Evolutionary conservation across 2,113 vertebrate genomes (phyloP), one percentile per base, ranked within the genome.

Genomic region (Hippocampus zosterae): DNA sequence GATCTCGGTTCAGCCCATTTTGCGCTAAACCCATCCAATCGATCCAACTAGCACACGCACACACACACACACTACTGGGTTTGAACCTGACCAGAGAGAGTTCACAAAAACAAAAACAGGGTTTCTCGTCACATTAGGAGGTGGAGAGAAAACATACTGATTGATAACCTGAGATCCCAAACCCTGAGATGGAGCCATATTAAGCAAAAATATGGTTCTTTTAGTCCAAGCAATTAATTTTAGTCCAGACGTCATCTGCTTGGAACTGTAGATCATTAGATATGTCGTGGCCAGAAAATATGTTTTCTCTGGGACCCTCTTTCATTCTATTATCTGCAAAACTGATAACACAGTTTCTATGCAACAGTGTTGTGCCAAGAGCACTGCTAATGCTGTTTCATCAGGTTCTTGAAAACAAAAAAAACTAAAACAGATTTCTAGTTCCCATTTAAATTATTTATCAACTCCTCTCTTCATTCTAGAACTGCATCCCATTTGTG

Each of bases 341-440:
- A 40, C 40, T 10, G 40, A 41, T 25, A 64, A 44, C 18, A 13
- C 37, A 41, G 61, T 63, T 21, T 46, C 44, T 13, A 37, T n/a
- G 73, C 65, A 69, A 84, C 52, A 69, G 65, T 65, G 70, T 82
- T 81, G 81, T 84, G 77, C 87, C 77, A 85, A 65, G 68, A 74
- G 25, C 59, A 69, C 67, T 63, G 70, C 29, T 78, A 57, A 79
- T 69, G 23, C 12, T 6, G 23, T 57, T 27, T 57, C 15, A 57
- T 57, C 55, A n/a, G n/a, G 11, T 57, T 27, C 29, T 52, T 27
- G 46, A 12, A 44, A 41, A 41, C 41, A 37, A 40, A n/a, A 21
- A 37, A 40, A n/a, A 21, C 3, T 25, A 74, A 65, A 19, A 18
- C 18, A 25, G 21, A 40, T 29, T 56, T 72, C 19, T 42, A 13